Conservation (phyloP, 2,113 vertebrate genomes). For the Illadopsis cleaveri region DNA sequence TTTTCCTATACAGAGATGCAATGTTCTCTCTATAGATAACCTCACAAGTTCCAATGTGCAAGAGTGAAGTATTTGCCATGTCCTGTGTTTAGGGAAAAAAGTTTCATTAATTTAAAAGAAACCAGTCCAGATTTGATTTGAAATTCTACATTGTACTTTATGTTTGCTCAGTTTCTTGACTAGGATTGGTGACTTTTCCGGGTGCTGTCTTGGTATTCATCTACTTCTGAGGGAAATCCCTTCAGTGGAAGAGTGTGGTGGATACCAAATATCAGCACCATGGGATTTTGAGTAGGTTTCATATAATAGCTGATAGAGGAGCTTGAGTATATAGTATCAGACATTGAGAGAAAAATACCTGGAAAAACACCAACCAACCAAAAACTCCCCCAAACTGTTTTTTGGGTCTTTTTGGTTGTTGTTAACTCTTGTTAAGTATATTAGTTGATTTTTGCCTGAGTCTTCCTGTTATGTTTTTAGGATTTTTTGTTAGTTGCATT, state of each 20-base stretch:
- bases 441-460: background rate
- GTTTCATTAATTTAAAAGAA: background rate
- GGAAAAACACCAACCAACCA: background rate
- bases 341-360: background rate
- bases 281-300: background rate
- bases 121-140: background rate
- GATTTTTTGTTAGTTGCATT: background rate
- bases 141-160: background rate
- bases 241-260: background rate
- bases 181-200: fast-evolving
- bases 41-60: background rate
- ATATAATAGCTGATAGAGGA: background rate
- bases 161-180: background rate
- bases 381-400: background rate
- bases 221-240: background rate
- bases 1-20: background rate
- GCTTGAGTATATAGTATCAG: background rate
- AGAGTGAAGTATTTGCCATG: background rate
- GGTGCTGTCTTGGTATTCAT: background rate
- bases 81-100: background rate
- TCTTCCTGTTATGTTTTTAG: background rate
- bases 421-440: background rate
- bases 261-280: background rate
- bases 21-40: background rate
- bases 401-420: background rate